These are phyloP conservation scores for Oriolus oriolus DNA, from an alignment of 2,113 vertebrate genomes.

Conservation along the genomic window DNA sequence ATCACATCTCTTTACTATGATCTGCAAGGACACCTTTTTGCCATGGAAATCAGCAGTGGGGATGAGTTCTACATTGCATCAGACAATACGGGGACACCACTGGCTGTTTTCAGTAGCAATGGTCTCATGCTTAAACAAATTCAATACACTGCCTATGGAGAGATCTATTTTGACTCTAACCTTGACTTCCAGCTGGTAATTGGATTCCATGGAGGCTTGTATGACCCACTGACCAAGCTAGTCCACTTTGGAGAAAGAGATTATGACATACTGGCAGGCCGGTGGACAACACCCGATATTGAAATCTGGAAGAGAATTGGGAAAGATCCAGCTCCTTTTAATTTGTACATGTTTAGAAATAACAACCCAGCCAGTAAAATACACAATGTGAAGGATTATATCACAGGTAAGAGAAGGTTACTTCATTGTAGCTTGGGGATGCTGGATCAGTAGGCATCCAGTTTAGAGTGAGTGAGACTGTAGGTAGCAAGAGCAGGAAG, in stretches of 20 bases:
- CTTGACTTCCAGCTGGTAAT: constrained; percentile 94
- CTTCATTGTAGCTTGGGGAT: not conserved
- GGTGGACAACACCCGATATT: constrained; percentile 94
- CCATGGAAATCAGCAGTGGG: constrained; percentile 97
- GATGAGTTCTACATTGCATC: constrained; percentile 97
- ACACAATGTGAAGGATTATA: constrained; percentile 91
- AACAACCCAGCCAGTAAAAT: constrained; percentile 98
- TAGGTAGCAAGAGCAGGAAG: not conserved
- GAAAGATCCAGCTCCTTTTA: constrained; percentile 91
- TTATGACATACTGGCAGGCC: constrained; percentile 93
- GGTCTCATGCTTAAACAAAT: constrained; percentile 95
- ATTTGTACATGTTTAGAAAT: constrained; percentile 97
- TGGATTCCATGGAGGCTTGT: constrained; percentile 95
- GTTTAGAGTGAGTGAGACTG: not conserved
- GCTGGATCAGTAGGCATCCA: not conserved
- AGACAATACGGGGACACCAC: constrained; percentile 91
- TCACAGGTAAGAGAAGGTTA: constrained; percentile 83
- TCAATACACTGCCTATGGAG: constrained; percentile 94
- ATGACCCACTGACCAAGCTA: constrained; percentile 92
- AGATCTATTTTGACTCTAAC: constrained; percentile 97
- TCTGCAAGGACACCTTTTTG: constrained; percentile 95
- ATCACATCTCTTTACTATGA: constrained; percentile 98
- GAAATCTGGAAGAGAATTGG: constrained; percentile 87
- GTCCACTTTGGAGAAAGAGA: constrained; percentile 95
- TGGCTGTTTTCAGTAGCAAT: constrained; percentile 95